phyloP scores from a whole-genome alignment of 2,113 vertebrate species.

The Columba livia region DNA sequence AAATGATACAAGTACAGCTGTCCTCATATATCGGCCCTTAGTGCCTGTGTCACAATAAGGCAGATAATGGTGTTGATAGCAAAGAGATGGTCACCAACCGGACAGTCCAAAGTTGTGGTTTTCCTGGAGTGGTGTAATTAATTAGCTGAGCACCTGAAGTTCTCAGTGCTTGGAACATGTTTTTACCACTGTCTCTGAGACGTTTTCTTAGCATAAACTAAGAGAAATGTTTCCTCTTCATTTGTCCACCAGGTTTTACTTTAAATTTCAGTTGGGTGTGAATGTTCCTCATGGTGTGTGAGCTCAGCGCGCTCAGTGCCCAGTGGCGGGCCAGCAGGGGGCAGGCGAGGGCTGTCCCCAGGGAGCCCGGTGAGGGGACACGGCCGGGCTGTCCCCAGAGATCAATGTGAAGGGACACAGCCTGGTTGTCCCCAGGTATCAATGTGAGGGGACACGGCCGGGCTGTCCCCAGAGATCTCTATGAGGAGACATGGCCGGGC shows the following conservation, averaged over 20 bases:
- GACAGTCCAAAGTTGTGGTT: rapidly evolving
- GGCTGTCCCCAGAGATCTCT: too few species aligned
- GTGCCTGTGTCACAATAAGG: rapidly evolving
- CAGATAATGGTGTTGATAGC: rapidly evolving
- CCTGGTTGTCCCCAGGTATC: too few species aligned
- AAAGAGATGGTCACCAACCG: background rate
- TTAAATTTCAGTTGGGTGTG: background rate
- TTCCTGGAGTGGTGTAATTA: background rate
- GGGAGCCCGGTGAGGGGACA: too few species aligned
- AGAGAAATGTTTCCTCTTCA: background rate
- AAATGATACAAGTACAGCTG: background rate
- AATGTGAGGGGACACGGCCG: too few species aligned
- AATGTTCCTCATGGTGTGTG: too few species aligned
- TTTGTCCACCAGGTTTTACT: background rate
- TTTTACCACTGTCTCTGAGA: background rate
- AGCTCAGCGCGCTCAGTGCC: too few species aligned
- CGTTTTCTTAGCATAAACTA: background rate
- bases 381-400: too few species aligned
- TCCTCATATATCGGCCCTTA: background rate
- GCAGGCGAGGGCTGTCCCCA: background rate
- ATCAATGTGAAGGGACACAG: too few species aligned
- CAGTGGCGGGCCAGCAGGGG: constrained; percentile 39
- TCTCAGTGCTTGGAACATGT: rapidly evolving
- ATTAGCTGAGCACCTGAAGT: rapidly evolving
- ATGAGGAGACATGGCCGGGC: too few species aligned